Base-by-base conservation (phyloP, 1,140 invertebrate genomes). In the Asbolus verrucosus region DNA sequence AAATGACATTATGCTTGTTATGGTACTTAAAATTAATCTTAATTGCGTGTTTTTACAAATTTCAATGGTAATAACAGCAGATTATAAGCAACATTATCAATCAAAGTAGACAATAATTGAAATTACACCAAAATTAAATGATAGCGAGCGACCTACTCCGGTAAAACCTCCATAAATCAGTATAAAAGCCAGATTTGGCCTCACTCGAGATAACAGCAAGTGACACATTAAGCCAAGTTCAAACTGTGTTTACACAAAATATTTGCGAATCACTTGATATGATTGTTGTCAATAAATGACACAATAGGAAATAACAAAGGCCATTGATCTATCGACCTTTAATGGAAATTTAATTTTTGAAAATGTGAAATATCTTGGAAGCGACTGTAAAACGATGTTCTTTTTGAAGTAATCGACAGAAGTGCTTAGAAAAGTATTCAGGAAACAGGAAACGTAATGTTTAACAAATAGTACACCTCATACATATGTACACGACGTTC, bases 221-320 rank as follows among this genome's bases (percentile, higher is more conserved):
- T 27, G 8, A 27, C 24, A 27, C 3, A 27, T 27, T 27, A 19
- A 27, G 21, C 21, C 46, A 46, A 46, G 41, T 46, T 38, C n/a
- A 38, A 38, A 38, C 6, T 38, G 11, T 43, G 3, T 43, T 4
- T 43, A 43, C 39, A 16, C 4, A 2, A 14, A 43, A n/a, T 54
- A 54, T 54, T 54, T 54, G 46, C 46, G 11, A 54, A 54, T 14
- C 46, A 54, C 46, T 54, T 27, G 46, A 50, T 50, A 50, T 18
- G 3, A 21, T 2, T 27, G 24, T 46, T 27, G 18, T 27, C 46
- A 54, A 54, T 24, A 27, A 27, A 46, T 16, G 8, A 8, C 24
- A 27, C 3, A 27, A 46, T 6, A 6, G 16, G 41, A 16, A 46
- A 2, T n/a, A 4, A 46, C 13, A 19, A 18, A 46, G 41, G 41